Evolutionary conservation across 2,113 vertebrate species (phyloP), one percentile per base, ranked within the genome.

Genomic region (Takifugu bimaculatus): DNA sequence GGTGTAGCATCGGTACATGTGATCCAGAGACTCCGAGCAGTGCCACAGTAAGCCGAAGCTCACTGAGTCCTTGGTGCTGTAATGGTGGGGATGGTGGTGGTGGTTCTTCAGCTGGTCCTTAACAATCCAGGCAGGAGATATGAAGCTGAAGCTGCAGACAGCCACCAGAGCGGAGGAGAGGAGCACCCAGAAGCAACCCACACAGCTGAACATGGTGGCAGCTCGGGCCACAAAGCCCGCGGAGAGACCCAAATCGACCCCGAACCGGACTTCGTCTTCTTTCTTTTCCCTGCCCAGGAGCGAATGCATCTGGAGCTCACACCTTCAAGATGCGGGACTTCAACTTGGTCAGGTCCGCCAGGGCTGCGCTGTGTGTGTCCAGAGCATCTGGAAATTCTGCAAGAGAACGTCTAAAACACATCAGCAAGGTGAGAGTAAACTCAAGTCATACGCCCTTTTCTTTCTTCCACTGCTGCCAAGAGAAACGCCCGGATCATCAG

Each of bases 11-110:
- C 87, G 75, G 80, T 89, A 89, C 88, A 89, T 87, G 62, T 84
- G 90, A 60, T 89, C 91, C 79, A 86, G 69, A 70, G 91, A 88
- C 68, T 92, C 91, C 12, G 94, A 79, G 91, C 94, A 95, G 83
- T 93, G 93, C 93, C 94, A 93, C 60, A 95, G 91, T 71, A 95
- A 85, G 13, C 93, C 93, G 80, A 95, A 94, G 68, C 92, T 93
- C 50, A 91, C 89, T 1, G 92, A 90, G 77, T 91, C 91, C 76
- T 90, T 88, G 72, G 70, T 84, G 81, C 49, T 60, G 73, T 57
- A 1, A 58, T 72, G 52, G 6, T 67, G 63, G 6, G 75, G 75
- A 0, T 68, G 75, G 10, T 75, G 65, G 0, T 60, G 76, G 0
- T 65, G 75, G 86, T 44, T 88, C 75, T 82, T 88, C 72, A 87